Base-by-base conservation (phyloP, 2,113 vertebrate species). In the rabbit (Oryctolagus cuniculus) region DNA sequence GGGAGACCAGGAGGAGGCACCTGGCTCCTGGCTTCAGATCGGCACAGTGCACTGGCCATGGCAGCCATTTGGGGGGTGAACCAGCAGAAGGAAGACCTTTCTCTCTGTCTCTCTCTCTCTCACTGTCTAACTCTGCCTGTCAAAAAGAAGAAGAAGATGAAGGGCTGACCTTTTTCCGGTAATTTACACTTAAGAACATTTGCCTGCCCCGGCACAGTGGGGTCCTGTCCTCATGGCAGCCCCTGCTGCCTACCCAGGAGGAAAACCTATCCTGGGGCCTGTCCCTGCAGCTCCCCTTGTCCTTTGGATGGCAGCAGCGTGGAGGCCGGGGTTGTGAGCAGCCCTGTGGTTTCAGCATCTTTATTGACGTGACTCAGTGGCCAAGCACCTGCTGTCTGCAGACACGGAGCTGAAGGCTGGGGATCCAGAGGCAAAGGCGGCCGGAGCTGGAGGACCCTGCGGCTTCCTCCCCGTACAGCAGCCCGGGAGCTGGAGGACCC, bases 281-380 rank as follows among this genome's bases (percentile, higher is more conserved):
- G 22, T 3, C 66, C 78, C 29, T 5, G 2, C 7, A 0, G 22
- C 44, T 10, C 92, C 21, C 6, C 44, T 44, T 44, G 44, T 44
- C 44, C 44, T 44, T 44, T 44, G 49, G 9, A 31, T 3, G 5
- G 29, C 84, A 61, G 74, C 9, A 64, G 5, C 2, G 0, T 6
- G 12, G 55, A 34, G 5, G 4, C 73, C 63, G 2, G 58, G 31
- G 38, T 24, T 61, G 0, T 13, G 66, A 38, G 10, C 70, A 8
- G 9, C 34, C 36, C 24, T 0, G 3, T 6, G 10, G 2, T 38
- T 27, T 66, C 74, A 1, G 24, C 21, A 1, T 51, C 17, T 0
- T 44, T 24, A 4, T 31, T 51, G 34, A 0, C 11, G 12, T 38
- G 75, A 61, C 36, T 31, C 5, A 0, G 44, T 17, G 22, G 44